A percentile compares a stretch with the other conserved stretches of the same genome.
These are phyloP conservation scores for Argyresthia albistria DNA, from an alignment of 2,888 invertebrate genomes.

Conservation along the genomic window DNA sequence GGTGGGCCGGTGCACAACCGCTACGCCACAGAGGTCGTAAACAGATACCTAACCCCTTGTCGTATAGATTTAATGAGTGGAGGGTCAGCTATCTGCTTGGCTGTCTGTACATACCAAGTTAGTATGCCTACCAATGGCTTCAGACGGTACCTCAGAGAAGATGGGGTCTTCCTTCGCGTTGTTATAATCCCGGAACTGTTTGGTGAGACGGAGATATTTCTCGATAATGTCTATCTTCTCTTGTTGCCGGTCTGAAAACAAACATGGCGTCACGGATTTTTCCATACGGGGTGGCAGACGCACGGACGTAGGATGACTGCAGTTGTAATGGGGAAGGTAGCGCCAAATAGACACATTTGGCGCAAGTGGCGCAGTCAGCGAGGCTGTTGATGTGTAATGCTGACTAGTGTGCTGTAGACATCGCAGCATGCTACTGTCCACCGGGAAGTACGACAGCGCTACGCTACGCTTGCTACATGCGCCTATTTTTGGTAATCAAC, in stretches of 20 bases:
- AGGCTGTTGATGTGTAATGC: too few relatives aligned
- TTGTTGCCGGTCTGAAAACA: conserved; percentile 80
- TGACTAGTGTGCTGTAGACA: conserved; percentile 81
- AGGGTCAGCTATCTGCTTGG: too few relatives aligned
- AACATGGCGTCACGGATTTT: neutral
- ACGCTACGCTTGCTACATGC: too few relatives aligned
- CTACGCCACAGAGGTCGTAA: too few relatives aligned
- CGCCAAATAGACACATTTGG: neutral
- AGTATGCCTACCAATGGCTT: too few relatives aligned
- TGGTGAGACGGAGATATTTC: conserved; percentile 84
- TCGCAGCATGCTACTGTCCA: conserved; percentile 84
- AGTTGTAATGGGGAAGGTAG: neutral
- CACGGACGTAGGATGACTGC: too few relatives aligned
- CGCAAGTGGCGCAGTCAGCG: too few relatives aligned
- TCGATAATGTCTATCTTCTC: conserved; percentile 85
- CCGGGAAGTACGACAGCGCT: conserved; percentile 96
- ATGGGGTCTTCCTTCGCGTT: conserved; percentile 84
- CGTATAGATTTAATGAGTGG: too few relatives aligned
- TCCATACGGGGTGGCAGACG: too few relatives aligned
- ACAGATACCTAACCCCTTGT: too few relatives aligned
- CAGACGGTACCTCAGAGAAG: conserved; percentile 74
- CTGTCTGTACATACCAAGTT: too few relatives aligned
- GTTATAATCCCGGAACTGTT: conserved; percentile 87
- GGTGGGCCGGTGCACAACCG: too few relatives aligned
- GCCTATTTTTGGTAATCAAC: conserved; percentile 81